These are phyloP conservation scores for Hydropsyche betteni DNA, from an alignment of 2,888 invertebrate genomes.

Conservation along the genomic window DNA sequence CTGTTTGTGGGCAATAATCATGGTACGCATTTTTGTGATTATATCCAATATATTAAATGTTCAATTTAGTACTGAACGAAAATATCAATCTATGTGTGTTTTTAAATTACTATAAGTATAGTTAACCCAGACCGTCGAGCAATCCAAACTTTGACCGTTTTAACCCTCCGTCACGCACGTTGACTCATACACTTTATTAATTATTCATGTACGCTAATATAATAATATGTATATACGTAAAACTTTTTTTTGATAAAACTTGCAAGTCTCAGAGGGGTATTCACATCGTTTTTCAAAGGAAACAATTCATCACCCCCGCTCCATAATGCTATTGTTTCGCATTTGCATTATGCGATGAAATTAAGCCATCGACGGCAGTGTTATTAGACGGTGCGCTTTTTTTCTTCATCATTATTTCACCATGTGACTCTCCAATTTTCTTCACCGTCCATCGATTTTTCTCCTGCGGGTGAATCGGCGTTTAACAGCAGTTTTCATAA, in stretches of 20 bases:
- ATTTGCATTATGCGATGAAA: conserved; percentile 21
- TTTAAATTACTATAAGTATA: conserved; percentile 19
- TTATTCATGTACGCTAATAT: conserved; percentile 34
- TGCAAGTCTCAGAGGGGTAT: conserved; percentile 30
- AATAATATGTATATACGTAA: conserved; percentile 1
- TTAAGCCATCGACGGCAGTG: conserved; percentile 9
- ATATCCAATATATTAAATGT: too few relatives aligned
- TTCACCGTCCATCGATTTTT: not conserved
- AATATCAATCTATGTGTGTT: conserved; percentile 1
- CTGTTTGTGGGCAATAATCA: too few relatives aligned
- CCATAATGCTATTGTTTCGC: conserved; percentile 33
- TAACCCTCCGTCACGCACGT: conserved; percentile 45
- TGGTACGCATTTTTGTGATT: too few relatives aligned
- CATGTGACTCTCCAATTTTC: not conserved
- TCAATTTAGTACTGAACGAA: not conserved
- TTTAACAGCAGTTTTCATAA: not conserved
- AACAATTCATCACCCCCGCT: conserved; percentile 33
- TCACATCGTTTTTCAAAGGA: conserved; percentile 29
- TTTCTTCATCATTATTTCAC: not conserved
- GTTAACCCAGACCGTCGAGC: not conserved
- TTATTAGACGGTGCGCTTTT: not conserved
- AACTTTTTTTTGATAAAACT: conserved; percentile 7
- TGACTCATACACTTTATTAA: conserved; percentile 42
- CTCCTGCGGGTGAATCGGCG: not conserved
- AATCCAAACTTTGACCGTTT: conserved; percentile 27